These are phyloP conservation scores for Cylindroiulus punctatus DNA, from an alignment of 2,888 invertebrate species.

Conservation along the genomic window DNA sequence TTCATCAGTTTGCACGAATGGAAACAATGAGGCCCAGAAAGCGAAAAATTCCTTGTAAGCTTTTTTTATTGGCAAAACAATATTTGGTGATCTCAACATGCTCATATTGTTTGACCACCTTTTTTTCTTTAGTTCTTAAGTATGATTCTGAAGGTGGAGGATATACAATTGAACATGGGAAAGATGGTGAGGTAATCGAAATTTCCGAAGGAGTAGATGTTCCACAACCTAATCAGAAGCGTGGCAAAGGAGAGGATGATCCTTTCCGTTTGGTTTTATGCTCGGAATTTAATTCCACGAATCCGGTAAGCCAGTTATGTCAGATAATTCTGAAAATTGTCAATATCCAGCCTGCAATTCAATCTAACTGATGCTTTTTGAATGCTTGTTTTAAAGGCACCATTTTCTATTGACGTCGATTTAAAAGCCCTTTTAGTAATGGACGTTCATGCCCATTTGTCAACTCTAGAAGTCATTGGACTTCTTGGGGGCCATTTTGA, in stretches of 20 bases:
- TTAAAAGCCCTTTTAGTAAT: constrained; percentile 74
- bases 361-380: not conserved
- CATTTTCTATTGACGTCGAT: constrained; percentile 72
- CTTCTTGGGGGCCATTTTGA: constrained; percentile 73
- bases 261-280: constrained; percentile 73
- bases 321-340: not conserved
- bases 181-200: constrained; percentile 71
- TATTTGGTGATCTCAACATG: no score
- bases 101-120: no score
- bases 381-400: constrained; percentile 72
- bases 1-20: constrained; percentile 24
- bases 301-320: constrained; percentile 68
- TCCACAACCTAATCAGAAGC: constrained; percentile 49
- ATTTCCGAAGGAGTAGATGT: constrained; percentile 67
- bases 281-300: constrained; percentile 71
- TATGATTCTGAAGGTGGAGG: constrained; percentile 72
- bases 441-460: constrained; percentile 78
- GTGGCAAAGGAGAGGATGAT: constrained; percentile 55
- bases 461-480: constrained; percentile 79
- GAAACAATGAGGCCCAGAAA: constrained; percentile 54
- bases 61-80: no score
- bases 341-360: constrained; percentile 39
- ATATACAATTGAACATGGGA: constrained; percentile 74
- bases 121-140: constrained; percentile 24
- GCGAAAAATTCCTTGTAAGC: constrained; percentile 51